A percentile compares a stretch with the other conserved stretches of the same genome.
phyloP scores from a whole-genome alignment of 2,797 vertebrate species.

The Gephyroberyx darwinii region DNA sequence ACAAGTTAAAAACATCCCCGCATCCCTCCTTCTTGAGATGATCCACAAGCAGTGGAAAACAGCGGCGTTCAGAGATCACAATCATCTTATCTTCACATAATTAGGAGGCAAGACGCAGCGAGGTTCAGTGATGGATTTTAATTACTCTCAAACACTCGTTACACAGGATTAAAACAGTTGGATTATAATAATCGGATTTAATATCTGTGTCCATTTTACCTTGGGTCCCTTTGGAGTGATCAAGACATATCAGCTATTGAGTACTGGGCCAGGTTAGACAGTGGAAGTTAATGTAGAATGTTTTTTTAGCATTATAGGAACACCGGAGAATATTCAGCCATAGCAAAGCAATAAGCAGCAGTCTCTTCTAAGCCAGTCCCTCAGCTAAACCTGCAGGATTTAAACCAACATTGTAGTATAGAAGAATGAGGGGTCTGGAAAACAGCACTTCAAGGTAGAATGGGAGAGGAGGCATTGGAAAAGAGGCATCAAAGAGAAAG shows the following conservation, averaged over 20 bases:
- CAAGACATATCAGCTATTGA: constrained; percentile 37
- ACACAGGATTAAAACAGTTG: constrained; percentile 51
- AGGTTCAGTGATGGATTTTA: constrained; percentile 67
- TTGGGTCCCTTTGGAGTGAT: constrained; percentile 41
- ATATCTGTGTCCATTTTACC: constrained; percentile 44
- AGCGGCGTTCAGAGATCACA: constrained; percentile 47
- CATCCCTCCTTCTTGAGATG: constrained; percentile 24
- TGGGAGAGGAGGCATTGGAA: constrained; percentile 47
- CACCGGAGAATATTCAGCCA: constrained; percentile 14
- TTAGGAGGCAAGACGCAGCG: constrained; percentile 53
- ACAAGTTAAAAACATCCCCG: constrained; percentile 34
- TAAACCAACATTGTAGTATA: constrained; percentile 29
- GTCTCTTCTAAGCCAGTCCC: constrained; percentile 37
- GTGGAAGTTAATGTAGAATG: constrained; percentile 38
- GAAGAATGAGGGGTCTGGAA: constrained; percentile 31
- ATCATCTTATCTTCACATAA: constrained; percentile 59
- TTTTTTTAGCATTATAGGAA: constrained; percentile 12
- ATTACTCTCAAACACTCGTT: constrained; percentile 63
- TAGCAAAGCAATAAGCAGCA: constrained; percentile 40
- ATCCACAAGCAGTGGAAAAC: constrained; percentile 33
- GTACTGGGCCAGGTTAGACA: constrained; percentile 40
- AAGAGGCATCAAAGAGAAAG: constrained; percentile 63
- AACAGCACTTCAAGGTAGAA: constrained; percentile 48
- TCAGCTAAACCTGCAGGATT: constrained; percentile 33
- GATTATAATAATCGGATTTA: constrained; percentile 48